phyloP scores from a whole-genome alignment of 2,888 invertebrate genomes.

The Apamea epomidion region DNA sequence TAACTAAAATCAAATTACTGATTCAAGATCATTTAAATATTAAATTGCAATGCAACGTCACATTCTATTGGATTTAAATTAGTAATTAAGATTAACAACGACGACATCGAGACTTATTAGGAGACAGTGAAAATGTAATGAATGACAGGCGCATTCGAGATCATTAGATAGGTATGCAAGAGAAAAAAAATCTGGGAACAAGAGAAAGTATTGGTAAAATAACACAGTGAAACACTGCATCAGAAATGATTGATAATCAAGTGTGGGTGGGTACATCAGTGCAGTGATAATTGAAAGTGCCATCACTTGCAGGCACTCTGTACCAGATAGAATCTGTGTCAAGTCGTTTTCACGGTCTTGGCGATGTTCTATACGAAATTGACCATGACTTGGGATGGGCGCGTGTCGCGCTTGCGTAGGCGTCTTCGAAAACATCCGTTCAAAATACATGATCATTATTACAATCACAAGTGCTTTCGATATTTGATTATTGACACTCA shows the following conservation, averaged over 20 bases:
- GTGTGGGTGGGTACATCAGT: conserved; percentile 79
- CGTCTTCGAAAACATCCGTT: conserved; percentile 69
- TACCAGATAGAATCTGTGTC: conserved; percentile 86
- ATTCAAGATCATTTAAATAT: conserved; percentile 74
- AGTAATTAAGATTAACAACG: conserved; percentile 84
- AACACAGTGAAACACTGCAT: conserved; percentile 82
- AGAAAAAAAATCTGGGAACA: conserved; percentile 76
- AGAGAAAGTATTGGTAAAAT: conserved; percentile 86
- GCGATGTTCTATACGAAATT: conserved; percentile 76
- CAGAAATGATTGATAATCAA: conserved; percentile 81
- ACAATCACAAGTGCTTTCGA: conserved; percentile 24
- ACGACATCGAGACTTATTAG: conserved; percentile 80
- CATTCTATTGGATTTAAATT: conserved; percentile 79
- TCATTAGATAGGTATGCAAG: conserved; percentile 74
- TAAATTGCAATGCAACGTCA: conserved; percentile 82
- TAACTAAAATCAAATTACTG: conserved; percentile 76
- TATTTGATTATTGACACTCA: conserved; percentile 13
- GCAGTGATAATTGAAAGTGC: conserved; percentile 89
- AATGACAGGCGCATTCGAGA: conserved; percentile 85
- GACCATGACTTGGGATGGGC: conserved; percentile 82
- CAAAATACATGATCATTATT: conserved; percentile 38
- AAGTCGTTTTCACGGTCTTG: conserved; percentile 87
- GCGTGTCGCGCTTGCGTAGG: conserved; percentile 70
- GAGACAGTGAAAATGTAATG: conserved; percentile 81
- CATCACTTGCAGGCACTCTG: conserved; percentile 84